phyloP scores from a whole-genome alignment of 2,888 invertebrate species.

The Dioctria rufipes region DNA sequence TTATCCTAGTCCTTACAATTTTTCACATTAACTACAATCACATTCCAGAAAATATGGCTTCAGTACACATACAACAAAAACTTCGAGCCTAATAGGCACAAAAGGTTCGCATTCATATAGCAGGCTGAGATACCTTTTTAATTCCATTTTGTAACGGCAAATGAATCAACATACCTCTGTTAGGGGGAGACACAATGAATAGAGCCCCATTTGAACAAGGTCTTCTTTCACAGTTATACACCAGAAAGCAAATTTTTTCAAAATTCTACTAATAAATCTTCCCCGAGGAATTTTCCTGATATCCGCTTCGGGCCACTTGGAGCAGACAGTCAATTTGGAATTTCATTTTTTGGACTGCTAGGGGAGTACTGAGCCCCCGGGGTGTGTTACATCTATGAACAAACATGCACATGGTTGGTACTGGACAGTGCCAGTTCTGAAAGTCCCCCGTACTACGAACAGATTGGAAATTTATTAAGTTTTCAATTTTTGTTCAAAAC shows the following conservation, averaged over 20 bases:
- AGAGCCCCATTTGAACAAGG: not conserved
- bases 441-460: not conserved
- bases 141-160: not conserved
- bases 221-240: not conserved
- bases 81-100: not conserved
- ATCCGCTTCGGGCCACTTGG: not conserved
- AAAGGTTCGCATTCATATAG: not conserved
- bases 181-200: not conserved
- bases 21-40: too few species aligned
- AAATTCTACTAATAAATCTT: not conserved
- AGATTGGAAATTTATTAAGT: conserved; percentile 27
- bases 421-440: not conserved
- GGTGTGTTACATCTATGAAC: not conserved
- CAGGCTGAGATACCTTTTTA: not conserved
- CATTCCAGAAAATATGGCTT: too few species aligned
- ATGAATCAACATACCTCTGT: not conserved
- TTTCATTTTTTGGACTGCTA: not conserved
- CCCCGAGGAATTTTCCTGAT: not conserved
- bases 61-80: too few species aligned
- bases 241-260: conserved; percentile 4
- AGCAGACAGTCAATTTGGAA: not conserved
- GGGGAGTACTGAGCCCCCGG: not conserved
- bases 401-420: not conserved
- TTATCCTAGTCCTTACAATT: too few species aligned
- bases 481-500: conserved; percentile 40